Conservation (phyloP, 2,888 invertebrate species). For the Exephanes ischioxanthus region DNA sequence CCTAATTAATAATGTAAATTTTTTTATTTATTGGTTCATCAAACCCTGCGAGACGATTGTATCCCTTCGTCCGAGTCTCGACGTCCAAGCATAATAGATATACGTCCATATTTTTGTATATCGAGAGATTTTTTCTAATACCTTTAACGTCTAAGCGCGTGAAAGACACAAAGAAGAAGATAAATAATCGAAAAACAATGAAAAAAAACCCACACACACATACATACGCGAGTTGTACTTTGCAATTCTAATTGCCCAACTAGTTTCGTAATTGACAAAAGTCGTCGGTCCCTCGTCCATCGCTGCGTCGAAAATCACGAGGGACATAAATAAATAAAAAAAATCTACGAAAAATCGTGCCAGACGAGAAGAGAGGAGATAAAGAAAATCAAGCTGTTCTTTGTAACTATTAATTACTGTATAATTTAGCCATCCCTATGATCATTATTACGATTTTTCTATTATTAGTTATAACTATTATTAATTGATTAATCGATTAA, state of each 20-base stretch:
- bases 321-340: conserved; percentile 39
- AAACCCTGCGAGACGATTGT: conserved; percentile 46
- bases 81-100: conserved; percentile 59
- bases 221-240: conserved; percentile 73
- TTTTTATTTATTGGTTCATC: conserved; percentile 19
- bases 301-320: conserved; percentile 58
- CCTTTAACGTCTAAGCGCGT: conserved; percentile 78
- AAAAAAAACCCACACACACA: conserved; percentile 15
- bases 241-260: conserved; percentile 79
- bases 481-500: conserved; percentile 66
- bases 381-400: conserved; percentile 73
- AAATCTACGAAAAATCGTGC: conserved; percentile 71
- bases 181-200: not conserved
- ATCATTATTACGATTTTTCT: conserved; percentile 73
- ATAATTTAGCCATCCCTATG: conserved; percentile 77
- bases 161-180: conserved; percentile 69
- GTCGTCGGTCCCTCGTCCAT: conserved; percentile 58
- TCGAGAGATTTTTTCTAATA: conserved; percentile 80
- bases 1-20: conserved; percentile 1
- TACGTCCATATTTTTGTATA: conserved; percentile 83
- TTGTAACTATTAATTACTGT: conserved; percentile 79
- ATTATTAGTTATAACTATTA: conserved; percentile 78
- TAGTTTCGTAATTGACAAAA: conserved; percentile 58
- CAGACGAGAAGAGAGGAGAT: conserved; percentile 66
- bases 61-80: conserved; percentile 46